Evolutionary conservation across 2,113 vertebrate species (phyloP), one percentile per base, ranked within the genome.

Genomic region (Passer montanus): DNA sequence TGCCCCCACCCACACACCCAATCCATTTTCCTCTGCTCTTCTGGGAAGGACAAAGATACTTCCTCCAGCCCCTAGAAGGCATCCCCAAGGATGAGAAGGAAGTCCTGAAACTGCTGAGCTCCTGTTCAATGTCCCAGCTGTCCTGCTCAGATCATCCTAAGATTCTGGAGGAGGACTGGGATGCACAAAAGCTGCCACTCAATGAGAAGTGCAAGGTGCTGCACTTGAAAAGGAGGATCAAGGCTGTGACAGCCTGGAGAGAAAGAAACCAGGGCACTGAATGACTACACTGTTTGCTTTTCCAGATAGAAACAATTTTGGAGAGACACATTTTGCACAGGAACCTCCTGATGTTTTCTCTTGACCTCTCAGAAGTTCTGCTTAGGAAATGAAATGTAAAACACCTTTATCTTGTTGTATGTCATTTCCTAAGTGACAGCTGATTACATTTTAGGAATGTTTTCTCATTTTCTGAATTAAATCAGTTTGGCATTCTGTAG

Each of bases 401-500:
- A 66, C 64, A 81, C 80, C 43, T 47, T 41, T 44, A 68, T 59
- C 80, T 78, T 63, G 8, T 80, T 94, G 55, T 92, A 90, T 86
- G 92, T 86, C 43, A 84, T 89, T 92, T 93, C 73, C 64, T 58
- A 89, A 93, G 83, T 96, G 95, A 87, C 86, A 96, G 90, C 79
- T 94, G 95, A 89, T 95, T 93, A 66, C 70, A 0, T 92, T 96
- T 97, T 89, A 84, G 56, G 95, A 77, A 89, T 90, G 92, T 92
- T 95, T 97, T 94, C 79, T 94, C 21, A 5, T 93, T 93, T 95
- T 93, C 88, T 92, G 94, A 94, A 95, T 95, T 93, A 95, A 94
- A 92, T 86, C 94, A 80, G 86, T 88, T 74, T 90, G 88, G 89
- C 90, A 95, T 81, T 92, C 83, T 87, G 80, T 81, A 95, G 93